Evolutionary conservation across 2,797 vertebrate species (phyloP), one percentile per base, ranked within the genome.

Genomic region (Peromyscus nudipes): DNA sequence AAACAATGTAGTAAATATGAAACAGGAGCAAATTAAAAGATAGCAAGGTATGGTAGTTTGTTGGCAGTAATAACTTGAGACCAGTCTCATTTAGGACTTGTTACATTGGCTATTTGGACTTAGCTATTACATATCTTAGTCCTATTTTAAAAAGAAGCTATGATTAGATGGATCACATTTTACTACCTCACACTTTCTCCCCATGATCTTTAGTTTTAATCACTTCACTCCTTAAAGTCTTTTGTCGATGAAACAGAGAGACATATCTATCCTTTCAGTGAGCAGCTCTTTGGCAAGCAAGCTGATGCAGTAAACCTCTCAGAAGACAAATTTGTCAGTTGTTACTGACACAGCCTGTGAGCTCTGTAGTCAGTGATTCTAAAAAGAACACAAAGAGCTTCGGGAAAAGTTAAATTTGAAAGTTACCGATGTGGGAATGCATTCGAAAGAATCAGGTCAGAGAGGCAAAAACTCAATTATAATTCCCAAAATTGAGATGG

Each of bases 251-350:
- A 97, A 98, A 96, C 60, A 96, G 97, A 97, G 93, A 98, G 97
- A 97, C 94, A 98, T 92, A 95, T 95, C 96, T 95, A 29, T 96
- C 96, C 95, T 95, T 97, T 96, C 96, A 92, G 49, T 82, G 83
- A 98, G 97, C 97, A 93, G 65, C 84, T 95, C 97, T 96, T 92
- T 97, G 95, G 97, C 97, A 65, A 0, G 93, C 84, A 95, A 95
- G 94, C 84, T 85, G 89, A 97, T 91, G 95, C 96, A 98, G 97
- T 98, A 98, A 98, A 98, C 98, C 98, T 98, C 96, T 98, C 67
- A 97, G 97, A 96, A 96, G 97, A 98, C 89, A 97, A 96, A 98
- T 98, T 92, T 98, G 97, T 98, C 98, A 98, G 84, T 96, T 92
- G 52, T 49, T 92, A 95, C 79, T 96, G 86, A 98, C 98, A 96